Base-by-base conservation (phyloP, 2,888 invertebrate species). In the Azorinus chamasolen region DNA sequence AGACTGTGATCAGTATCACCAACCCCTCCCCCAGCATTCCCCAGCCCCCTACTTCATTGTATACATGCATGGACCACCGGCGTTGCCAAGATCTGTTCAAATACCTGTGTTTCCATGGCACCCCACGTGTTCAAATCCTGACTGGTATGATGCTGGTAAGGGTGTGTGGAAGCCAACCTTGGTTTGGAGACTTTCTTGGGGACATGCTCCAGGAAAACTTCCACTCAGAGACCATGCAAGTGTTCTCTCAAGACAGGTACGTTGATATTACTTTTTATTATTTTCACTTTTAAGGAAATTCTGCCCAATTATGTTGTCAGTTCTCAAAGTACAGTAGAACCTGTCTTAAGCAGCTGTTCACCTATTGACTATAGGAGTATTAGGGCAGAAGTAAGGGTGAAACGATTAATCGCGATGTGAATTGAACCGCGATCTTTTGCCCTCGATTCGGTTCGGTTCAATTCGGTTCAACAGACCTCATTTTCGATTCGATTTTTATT, bases 121-220 rank as follows among this genome's bases (percentile, higher is more conserved):
- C 96, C 77, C 96, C 96, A 1, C 95, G 83, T 72, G 95, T 96
- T 71, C 97, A 97, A 90, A 87, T 91, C 20, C 85, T 88, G 43
- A 82, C 89, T 16, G 91, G 92, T 4, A 85, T 97, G 25, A 94
- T 98, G 76, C 93, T 97, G 89, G 96, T 97, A 69, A 95, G 96
- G 58, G 95, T 96, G 91, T 96, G 96, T 89, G 96, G 96, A 58
- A 94, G 95, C 66, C 95, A 96, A 90, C 94, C 95, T 12, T 98
- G 97, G 96, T 98, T 98, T 98, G 98, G 98, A 48, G 95, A 96
- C 83, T 97, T 97, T 90, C 94, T 98, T n/a, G 96, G 97, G 0
- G 96, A 96, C 88, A 96, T 96, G 27, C 95, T 98, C 68, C 95
- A 95, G 24, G 94, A 95, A 77, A 95, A 97, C 88, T 97, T 97